Evolutionary conservation across 2,797 vertebrate genomes (phyloP), one percentile per base, ranked within the genome.

Genomic region (Syngnathus rostellatus): DNA sequence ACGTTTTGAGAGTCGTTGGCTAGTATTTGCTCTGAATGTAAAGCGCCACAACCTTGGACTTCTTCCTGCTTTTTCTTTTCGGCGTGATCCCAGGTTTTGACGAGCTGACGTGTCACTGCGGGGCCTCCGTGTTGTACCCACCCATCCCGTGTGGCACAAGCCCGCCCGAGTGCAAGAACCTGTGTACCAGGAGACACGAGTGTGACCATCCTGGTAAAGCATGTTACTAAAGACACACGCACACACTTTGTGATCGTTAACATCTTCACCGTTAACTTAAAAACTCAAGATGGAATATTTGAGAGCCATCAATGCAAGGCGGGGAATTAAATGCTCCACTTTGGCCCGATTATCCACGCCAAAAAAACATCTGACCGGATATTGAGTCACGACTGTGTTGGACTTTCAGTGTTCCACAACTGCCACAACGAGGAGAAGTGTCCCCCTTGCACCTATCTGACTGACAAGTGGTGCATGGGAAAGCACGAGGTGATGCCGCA

Each of bases 381-480:
- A 25, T 11, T 46, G 1, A 17, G 46, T 16, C 23, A 31, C 19
- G 23, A 12, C 23, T 43, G 16, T 63, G 31, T 9, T 17, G 11
- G 31, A 4, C 31, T 65, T 55, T 65, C 16, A 99, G 97, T 99
- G 54, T 96, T 97, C 82, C 97, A 99, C 87, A 94, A 95, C 75
- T 99, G 97, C 90, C 97, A 99, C 55, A 95, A 87, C 66, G 97
- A 99, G 46, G 96, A 98, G 74, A 97, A 92, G 77, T 99, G 97
- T 76, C 96, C 97, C 5, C 97, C 97, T 1, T 99, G 97, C 89
- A 99, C 97, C 2, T 95, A 96, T 80, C 94, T 99, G 55, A 95
- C 92, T 73, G 92, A 97, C 86, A 99, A 97, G 69, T 99, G 96
- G 97, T 99, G 97, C 84, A 98, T 98, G 95, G 97, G 97, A 71